Evolutionary conservation across 2,113 vertebrate species (phyloP).

Genomic region (Colius striatus): DNA sequence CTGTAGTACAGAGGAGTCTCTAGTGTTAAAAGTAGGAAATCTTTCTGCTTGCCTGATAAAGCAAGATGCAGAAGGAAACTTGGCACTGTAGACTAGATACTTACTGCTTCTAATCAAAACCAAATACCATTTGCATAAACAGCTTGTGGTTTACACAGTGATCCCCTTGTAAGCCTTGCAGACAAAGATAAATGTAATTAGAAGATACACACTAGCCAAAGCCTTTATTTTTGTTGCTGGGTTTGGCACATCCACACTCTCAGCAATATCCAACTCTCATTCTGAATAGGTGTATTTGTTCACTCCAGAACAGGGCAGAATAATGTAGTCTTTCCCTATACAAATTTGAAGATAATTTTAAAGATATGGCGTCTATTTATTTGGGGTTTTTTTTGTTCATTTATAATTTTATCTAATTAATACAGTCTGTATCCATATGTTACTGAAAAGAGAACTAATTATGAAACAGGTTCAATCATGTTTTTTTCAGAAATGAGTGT

Average conservation of each 20-base stretch:
- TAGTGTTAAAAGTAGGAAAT: background rate
- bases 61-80: background rate
- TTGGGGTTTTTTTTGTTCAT: background rate
- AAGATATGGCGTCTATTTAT: background rate
- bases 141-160: background rate
- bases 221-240: background rate
- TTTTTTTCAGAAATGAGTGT: background rate
- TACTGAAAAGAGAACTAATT: background rate
- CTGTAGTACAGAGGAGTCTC: background rate
- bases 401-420: background rate
- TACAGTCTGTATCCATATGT: background rate
- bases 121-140: background rate
- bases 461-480: background rate
- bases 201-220: background rate
- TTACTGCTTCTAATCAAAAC: background rate
- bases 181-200: background rate
- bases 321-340: background rate
- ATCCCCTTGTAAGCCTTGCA: background rate
- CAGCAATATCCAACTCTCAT: background rate
- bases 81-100: background rate
- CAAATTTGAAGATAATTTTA: background rate
- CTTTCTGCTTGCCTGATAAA: background rate
- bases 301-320: background rate
- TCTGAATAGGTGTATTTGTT: background rate
- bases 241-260: background rate